A percentile compares a stretch with the other conserved stretches of the same genome.
Evolutionary conservation across 35 echinoderm and acorn worm species (phyloP).

Genomic region (Chiridota heheva): DNA sequence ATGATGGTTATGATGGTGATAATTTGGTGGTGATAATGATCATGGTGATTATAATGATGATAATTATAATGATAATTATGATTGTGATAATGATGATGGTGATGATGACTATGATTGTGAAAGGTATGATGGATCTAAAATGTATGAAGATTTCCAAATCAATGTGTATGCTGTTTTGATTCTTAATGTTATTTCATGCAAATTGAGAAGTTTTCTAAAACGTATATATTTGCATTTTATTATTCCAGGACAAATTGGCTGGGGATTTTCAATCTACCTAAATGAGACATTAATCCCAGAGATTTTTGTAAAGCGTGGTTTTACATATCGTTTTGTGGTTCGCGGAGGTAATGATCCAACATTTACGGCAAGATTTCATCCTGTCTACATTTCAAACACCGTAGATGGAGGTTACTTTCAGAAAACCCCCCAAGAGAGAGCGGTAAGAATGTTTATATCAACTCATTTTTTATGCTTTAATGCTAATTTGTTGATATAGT

Average conservation of each 20-base stretch:
- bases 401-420: conserved; percentile 60
- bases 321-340: conserved; percentile 69
- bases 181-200: background rate
- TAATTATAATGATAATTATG: background rate
- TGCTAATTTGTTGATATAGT: background rate
- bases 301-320: conserved; percentile 42
- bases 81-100: background rate
- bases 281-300: conserved; percentile 71
- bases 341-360: conserved; percentile 40
- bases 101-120: background rate
- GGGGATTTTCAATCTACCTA: conserved; percentile 87
- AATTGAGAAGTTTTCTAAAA: too few relatives aligned
- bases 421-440: conserved; percentile 11
- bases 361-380: conserved; percentile 67
- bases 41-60: background rate
- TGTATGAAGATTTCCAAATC: background rate
- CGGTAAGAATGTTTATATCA: conserved; percentile 12
- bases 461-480: background rate
- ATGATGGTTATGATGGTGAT: too few relatives aligned
- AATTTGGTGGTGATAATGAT: background rate
- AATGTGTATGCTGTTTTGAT: background rate
- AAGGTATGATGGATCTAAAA: background rate
- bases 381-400: conserved; percentile 85
- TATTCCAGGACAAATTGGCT: conserved; percentile 51
- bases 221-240: background rate